Evolutionary conservation across 1,140 invertebrate genomes (phyloP), one percentile per base, ranked within the genome.

Genomic region (Papilio polyxenes): DNA sequence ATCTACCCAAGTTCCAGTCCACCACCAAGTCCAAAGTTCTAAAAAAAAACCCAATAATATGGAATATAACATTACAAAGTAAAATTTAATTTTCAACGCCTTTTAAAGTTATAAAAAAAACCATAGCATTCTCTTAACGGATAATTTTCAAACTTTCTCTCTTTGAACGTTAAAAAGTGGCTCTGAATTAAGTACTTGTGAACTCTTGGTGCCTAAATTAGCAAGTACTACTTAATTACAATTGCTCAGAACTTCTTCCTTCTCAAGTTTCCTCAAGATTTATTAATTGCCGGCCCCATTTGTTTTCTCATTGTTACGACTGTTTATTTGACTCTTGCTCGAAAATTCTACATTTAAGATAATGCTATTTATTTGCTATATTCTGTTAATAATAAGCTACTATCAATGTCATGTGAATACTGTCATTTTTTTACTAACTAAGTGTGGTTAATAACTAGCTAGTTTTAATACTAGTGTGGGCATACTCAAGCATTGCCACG

Each of bases 131-230:
- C 23, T 72, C 65, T 72, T 72, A 72, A 72, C 31, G 23, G 65
- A 72, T 72, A 72, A 72, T 77, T 53, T 77, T 31, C 5, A 51
- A 80, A 80, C 59, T 65, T 80, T 44, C 37, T 7, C 23, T 20
- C 31, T 44, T 13, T 76, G 51, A 81, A 80, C 77, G 76, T 81
- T 83, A 79, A 83, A 83, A 84, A 84, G 85, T 20, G 75, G 20
- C 59, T 80, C 59, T 17, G 76, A 78, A 78, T 80, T 65, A 80
- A 80, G 77, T 80, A 86, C 85, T 84, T 82, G 83, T 82, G 82
- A 85, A 85, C 83, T 84, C 84, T 84, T 82, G 81, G 77, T 85
- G 80, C 82, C 83, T 84, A 85, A 86, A 86, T 86, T 80, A 80
- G 77, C 77, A 49, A 80, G 77, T 80, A 44, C 59, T 62, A 65